phyloP scores from a whole-genome alignment of 2,888 invertebrate species.

The Yponomeuta evonymella region DNA sequence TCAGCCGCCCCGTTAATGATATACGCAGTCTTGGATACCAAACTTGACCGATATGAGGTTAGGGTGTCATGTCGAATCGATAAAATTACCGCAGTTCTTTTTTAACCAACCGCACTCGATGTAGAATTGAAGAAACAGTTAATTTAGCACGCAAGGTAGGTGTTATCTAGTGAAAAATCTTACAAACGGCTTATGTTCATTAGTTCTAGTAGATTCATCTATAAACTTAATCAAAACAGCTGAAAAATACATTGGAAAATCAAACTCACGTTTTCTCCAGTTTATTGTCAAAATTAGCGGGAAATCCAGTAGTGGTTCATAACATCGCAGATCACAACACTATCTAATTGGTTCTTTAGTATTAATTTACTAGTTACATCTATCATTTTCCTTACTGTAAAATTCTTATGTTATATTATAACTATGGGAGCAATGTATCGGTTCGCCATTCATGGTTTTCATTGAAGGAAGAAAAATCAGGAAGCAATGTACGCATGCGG shows the following conservation, averaged over 20 bases:
- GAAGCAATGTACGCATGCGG: constrained; percentile 59
- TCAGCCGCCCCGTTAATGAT: background rate
- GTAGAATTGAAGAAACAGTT: background rate
- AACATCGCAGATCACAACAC: constrained; percentile 43
- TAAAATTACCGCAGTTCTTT: constrained; percentile 76
- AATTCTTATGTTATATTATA: constrained; percentile 50
- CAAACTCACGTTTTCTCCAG: constrained; percentile 43
- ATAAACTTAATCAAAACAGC: constrained; percentile 25
- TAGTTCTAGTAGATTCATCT: background rate
- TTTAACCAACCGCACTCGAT: constrained; percentile 41
- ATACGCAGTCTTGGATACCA: constrained; percentile 42
- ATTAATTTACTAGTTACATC: constrained; percentile 43
- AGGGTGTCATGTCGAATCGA: constrained; percentile 68
- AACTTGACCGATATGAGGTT: constrained; percentile 44
- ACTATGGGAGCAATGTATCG: constrained; percentile 51
- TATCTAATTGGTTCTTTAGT: constrained; percentile 64
- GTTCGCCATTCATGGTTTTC: constrained; percentile 68
- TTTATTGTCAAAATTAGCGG: constrained; percentile 60
- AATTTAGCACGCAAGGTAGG: background rate
- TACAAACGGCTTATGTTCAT: background rate
- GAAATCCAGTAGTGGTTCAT: constrained; percentile 27
- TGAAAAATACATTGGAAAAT: constrained; percentile 34
- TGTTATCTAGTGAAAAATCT: background rate
- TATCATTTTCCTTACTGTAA: constrained; percentile 62
- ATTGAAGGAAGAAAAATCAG: constrained; percentile 43